Conservation (phyloP, 2,888 invertebrate species). For the Hydriomena furcata region DNA sequence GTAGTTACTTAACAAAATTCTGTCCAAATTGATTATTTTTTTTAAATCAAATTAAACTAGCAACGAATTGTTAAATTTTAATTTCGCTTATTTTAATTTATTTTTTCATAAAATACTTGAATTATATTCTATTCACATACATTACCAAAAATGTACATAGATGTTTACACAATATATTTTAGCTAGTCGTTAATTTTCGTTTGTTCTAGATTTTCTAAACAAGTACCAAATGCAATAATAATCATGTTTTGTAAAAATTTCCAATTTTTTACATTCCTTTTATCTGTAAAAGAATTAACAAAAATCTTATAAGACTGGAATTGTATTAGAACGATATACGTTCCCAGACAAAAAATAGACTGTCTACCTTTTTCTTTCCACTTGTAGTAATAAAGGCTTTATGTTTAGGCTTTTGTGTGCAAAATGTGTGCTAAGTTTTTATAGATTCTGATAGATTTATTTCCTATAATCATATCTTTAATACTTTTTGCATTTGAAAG, state of each 20-base stretch:
- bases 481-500: conserved; percentile 4
- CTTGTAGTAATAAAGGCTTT: conserved; percentile 2
- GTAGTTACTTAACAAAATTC: conserved; percentile 58
- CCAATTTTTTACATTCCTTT: conserved; percentile 29
- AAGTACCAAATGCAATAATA: conserved; percentile 7
- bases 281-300: conserved; percentile 8
- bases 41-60: conserved; percentile 8
- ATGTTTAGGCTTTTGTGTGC: conserved; percentile 8
- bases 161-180: conserved; percentile 49
- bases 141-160: conserved; percentile 72
- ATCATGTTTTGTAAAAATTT: conserved; percentile 2
- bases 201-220: conserved; percentile 13
- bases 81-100: conserved; percentile 24
- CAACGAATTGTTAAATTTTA: conserved; percentile 28
- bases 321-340: conserved; percentile 17
- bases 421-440: conserved; percentile 12
- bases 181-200: conserved; percentile 53
- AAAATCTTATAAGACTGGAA: conserved; percentile 32
- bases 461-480: not conserved
- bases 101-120: conserved; percentile 21
- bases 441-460: not conserved
- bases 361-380: conserved; percentile 11
- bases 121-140: conserved; percentile 32
- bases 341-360: conserved; percentile 20
- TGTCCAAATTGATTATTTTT: conserved; percentile 49